Evolutionary conservation across 2,113 vertebrate species (phyloP), one percentile per base, ranked within the genome.

Genomic region (Thamnophis sirtalis): DNA sequence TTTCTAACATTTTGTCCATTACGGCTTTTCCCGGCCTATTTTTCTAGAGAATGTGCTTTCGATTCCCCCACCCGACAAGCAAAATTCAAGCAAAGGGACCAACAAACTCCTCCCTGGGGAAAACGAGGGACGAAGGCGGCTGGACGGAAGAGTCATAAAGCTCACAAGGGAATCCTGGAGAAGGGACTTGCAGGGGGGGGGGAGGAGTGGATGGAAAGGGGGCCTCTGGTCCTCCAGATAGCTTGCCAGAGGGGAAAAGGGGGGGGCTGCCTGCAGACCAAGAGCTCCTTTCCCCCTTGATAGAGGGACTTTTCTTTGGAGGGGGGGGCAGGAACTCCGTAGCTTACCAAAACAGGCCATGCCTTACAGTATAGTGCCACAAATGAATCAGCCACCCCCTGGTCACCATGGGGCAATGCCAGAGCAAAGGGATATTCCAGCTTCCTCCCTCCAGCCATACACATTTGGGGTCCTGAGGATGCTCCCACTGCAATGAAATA

Each of bases 171-270:
- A 8, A n/a, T 8, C 85, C 51, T 33, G n/a, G 50, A 54, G 50
- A 54, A 87, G 26, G 7, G 28, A 54, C 50, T 19, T 19, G n/a
- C n/a, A n/a, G n/a, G n/a, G n/a, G n/a, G n/a, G n/a, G 43, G 43
- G 43, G 43, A 7, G 6, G 13, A 15, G 21, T 0, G 0, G 10
- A 0, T 1, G 1, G 51, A 33, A 54, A 26, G 54, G 73, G 7
- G 13, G 33, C 28, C 50, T 4, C 80, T 22, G 15, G 38, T 51
- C 22, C 13, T 24, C 68, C 68, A 33, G 68, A 13, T 38, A 38
- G 68, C 68, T n/a, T 38, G 68, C 5, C 68, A 8, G 63, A 68
- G 28, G 28, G 28, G 11, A 2, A 63, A 28, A 19, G 56, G 22
- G 19, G 8, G 10, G 1, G 10, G 26, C 60, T 63, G 26, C 60